phyloP scores from a whole-genome alignment of 2,113 vertebrate genomes.

The Struthio camelus region DNA sequence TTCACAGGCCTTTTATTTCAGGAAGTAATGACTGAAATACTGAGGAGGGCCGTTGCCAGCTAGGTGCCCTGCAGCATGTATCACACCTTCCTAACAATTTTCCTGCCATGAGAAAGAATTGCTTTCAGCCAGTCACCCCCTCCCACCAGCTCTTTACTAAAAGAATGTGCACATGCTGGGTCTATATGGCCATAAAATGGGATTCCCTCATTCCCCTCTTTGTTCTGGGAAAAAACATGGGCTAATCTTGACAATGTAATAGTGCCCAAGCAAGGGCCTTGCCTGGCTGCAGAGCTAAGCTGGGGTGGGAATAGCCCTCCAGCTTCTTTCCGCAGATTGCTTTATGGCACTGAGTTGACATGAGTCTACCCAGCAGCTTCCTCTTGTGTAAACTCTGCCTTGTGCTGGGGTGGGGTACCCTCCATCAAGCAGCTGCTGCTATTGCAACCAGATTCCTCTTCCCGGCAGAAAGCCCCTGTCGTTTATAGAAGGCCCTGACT shows the following conservation, averaged over 20 bases:
- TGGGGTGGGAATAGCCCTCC: background rate
- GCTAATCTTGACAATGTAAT: accelerated
- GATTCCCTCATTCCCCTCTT: background rate
- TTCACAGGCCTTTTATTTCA: background rate
- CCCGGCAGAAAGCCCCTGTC: background rate
- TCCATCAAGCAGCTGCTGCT: background rate
- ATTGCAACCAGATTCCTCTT: background rate
- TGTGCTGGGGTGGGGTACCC: background rate
- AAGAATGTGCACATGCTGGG: background rate
- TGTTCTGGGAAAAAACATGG: background rate
- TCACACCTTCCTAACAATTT: background rate
- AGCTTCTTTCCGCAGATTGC: background rate
- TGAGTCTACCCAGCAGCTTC: background rate
- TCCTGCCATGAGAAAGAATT: background rate
- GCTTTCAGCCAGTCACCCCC: background rate
- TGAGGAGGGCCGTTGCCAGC: background rate
- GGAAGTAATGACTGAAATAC: background rate
- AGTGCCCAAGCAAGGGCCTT: accelerated
- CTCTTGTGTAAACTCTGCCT: background rate
- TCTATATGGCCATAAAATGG: background rate
- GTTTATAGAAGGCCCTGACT: background rate
- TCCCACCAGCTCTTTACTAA: background rate
- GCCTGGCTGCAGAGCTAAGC: background rate
- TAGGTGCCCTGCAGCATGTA: background rate
- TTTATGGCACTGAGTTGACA: background rate